Evolutionary conservation across 2,888 invertebrate species (phyloP).

Genomic region (Molanna angustata): DNA sequence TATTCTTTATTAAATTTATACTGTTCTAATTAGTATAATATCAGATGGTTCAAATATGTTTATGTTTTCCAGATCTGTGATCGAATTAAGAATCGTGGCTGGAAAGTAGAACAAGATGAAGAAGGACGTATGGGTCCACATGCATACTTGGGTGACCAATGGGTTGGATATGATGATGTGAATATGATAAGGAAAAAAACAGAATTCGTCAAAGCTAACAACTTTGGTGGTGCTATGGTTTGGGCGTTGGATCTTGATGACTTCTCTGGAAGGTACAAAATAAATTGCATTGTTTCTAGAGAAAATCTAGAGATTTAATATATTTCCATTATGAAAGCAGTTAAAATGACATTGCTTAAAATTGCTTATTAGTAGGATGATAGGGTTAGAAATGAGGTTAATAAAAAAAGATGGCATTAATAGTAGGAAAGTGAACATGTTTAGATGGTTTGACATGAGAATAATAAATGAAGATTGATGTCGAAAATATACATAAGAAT

Average conservation of each 20-base stretch:
- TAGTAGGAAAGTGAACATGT: no score
- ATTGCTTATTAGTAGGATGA: no score
- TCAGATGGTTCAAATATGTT: no score
- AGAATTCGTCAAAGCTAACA: conserved; percentile 70
- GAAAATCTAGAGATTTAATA: background rate
- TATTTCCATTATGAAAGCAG: no score
- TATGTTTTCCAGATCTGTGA: conserved; percentile 68
- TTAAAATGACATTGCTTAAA: no score
- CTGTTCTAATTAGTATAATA: no score
- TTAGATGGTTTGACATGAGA: no score
- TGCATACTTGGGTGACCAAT: conserved; percentile 82
- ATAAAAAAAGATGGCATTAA: no score
- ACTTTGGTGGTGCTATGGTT: conserved; percentile 85
- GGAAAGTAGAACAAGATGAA: conserved; percentile 78
- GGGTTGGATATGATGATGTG: conserved; percentile 87
- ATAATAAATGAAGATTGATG: no score
- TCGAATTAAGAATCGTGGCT: conserved; percentile 70
- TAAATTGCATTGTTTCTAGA: background rate
- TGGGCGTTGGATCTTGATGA: conserved; percentile 91
- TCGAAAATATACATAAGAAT: no score
- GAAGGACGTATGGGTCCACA: conserved; percentile 81
- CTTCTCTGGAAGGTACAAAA: conserved; percentile 70
- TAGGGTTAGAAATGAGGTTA: no score
- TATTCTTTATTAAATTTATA: no score
- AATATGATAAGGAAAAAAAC: conserved; percentile 78